Evolutionary conservation across 2,888 invertebrate species (phyloP).

Genomic region (Drepanosiphum platanoidis): DNA sequence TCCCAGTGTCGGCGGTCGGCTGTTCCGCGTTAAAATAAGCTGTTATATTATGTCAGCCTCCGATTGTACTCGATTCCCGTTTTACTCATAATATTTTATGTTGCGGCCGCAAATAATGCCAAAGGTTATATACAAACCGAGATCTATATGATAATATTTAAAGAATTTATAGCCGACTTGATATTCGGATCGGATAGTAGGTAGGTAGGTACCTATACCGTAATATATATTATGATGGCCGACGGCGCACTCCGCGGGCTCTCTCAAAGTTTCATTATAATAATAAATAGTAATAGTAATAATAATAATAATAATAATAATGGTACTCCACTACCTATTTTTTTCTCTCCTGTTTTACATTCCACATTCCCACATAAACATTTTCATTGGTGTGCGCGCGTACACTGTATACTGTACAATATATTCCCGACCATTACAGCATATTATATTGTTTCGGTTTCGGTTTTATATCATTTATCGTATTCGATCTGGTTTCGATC

Average conservation of each 20-base stretch:
- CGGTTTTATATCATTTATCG: constrained; percentile 53
- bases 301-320: constrained; percentile 30
- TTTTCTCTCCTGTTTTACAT: constrained; percentile 9
- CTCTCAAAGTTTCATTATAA: constrained; percentile 36
- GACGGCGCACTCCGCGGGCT: constrained; percentile 39
- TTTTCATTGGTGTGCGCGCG: constrained; percentile 12
- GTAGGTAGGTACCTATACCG: not conserved
- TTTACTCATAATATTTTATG: constrained; percentile 30
- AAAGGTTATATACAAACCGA: constrained; percentile 34
- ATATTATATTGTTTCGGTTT: constrained; percentile 54
- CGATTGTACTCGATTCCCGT: constrained; percentile 29
- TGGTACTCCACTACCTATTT: constrained; percentile 5
- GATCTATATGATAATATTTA: constrained; percentile 46
- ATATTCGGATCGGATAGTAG: not conserved
- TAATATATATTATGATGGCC: not conserved
- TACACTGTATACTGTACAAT: too few relatives aligned
- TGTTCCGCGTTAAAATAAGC: constrained; percentile 16
- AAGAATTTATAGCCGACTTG: constrained; percentile 22
- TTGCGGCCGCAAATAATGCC: constrained; percentile 17
- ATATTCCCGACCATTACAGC: constrained; percentile 4
- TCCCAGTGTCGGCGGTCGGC: not conserved
- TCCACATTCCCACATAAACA: not conserved
- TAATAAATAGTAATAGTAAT: constrained; percentile 9
- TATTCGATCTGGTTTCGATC: constrained; percentile 61
- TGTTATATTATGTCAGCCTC: constrained; percentile 17